Conservation (phyloP, 2,888 invertebrate genomes). For the Dastarcus helophoroides region DNA sequence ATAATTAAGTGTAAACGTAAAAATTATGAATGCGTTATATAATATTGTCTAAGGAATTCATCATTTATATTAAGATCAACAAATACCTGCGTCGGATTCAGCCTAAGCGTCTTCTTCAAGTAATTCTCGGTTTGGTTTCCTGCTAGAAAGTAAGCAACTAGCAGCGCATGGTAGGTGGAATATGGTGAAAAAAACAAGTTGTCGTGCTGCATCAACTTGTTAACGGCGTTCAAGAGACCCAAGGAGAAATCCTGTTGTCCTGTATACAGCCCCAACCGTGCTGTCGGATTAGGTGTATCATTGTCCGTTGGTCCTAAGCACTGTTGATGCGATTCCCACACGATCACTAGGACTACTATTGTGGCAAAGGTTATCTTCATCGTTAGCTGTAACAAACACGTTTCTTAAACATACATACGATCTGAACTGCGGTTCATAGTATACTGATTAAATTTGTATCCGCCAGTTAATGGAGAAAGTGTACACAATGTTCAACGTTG, state of each 20-base stretch:
- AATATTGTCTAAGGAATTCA: too few species aligned
- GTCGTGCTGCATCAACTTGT: conserved; percentile 49
- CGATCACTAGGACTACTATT: conserved; percentile 18
- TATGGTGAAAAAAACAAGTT: conserved; percentile 84
- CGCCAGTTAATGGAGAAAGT: conserved; percentile 20
- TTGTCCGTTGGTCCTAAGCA: conserved; percentile 33
- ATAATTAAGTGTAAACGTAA: too few species aligned
- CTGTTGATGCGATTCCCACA: conserved; percentile 27
- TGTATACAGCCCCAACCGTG: conserved; percentile 40
- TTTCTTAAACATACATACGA: conserved; percentile 6
- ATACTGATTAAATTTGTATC: neutral
- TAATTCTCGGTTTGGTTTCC: conserved; percentile 57
- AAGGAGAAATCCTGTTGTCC: conserved; percentile 60
- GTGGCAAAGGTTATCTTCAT: conserved; percentile 38
- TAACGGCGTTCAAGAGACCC: conserved; percentile 55
- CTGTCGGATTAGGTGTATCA: conserved; percentile 18
- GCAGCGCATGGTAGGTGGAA: conserved; percentile 69
- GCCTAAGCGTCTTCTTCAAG: conserved; percentile 49
- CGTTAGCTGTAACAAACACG: conserved; percentile 16
- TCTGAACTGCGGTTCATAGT: neutral
- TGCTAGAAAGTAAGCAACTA: conserved; percentile 69
- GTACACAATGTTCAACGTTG: conserved; percentile 17
- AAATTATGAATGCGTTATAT: too few species aligned
- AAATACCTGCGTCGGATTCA: conserved; percentile 46
- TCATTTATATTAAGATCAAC: too few species aligned